These are phyloP conservation scores for Leptinotarsa defecta DNA, from an alignment of 1,140 invertebrate species.

Conservation along the genomic window DNA sequence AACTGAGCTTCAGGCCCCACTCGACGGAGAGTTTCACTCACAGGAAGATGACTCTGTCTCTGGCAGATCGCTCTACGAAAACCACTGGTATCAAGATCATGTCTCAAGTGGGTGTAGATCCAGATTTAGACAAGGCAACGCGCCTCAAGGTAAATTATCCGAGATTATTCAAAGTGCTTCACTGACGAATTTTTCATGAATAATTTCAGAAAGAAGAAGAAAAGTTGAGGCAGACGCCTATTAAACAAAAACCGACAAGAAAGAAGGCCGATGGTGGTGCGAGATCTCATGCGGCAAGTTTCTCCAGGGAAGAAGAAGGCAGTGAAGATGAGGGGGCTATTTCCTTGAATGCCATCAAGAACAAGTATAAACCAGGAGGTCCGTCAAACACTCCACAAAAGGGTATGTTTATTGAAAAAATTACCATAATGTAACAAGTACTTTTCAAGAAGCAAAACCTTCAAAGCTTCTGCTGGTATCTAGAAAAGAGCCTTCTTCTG, in stretches of 20 bases:
- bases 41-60: conserved; percentile 96
- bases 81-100: conserved; percentile 95
- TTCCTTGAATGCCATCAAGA: conserved; percentile 92
- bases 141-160: conserved; percentile 77
- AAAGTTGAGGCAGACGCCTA: conserved; percentile 82
- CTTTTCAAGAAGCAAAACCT: conserved; percentile 5
- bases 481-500: no score
- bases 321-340: conserved; percentile 90
- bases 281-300: conserved; percentile 53
- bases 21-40: conserved; percentile 99
- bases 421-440: background rate
- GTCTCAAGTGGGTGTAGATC: conserved; percentile 91
- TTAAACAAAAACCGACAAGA: conserved; percentile 64
- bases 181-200: no score
- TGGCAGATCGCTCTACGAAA: conserved; percentile 96
- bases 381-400: conserved; percentile 42
- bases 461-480: no score
- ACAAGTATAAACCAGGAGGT: conserved; percentile 81
- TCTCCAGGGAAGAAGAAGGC: conserved; percentile 75
- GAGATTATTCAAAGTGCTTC: background rate
- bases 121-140: conserved; percentile 87
- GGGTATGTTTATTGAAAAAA: conserved; percentile 21
- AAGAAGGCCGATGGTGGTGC: conserved; percentile 67
- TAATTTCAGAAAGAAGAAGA: conserved; percentile 85
- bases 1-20: conserved; percentile 95